Evolutionary conservation across 2,113 vertebrate genomes (phyloP), one percentile per base, ranked within the genome.

Genomic region (Fregata magnificens): DNA sequence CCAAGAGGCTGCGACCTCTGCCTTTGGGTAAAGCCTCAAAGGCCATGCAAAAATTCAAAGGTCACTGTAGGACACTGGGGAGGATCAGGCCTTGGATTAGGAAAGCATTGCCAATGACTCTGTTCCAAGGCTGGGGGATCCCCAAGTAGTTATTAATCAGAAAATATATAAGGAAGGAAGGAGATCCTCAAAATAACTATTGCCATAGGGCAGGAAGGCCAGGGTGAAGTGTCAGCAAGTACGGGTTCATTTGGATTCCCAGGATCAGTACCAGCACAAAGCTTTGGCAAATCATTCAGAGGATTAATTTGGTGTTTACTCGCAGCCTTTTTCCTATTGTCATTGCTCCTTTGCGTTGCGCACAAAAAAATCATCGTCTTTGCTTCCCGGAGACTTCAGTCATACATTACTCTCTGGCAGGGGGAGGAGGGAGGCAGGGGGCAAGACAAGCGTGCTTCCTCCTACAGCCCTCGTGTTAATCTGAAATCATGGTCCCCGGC

Each of bases 191-290:
- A 53, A 53, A 38, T 9, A 15, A 32, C 32, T 15, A 8, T 26
- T 73, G 36, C 31, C 13, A 0, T 0, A 5, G 55, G 36, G 5
- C 28, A 24, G 62, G 49, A 77, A 40, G 5, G 40, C 13, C 24
- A 14, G 25, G 38, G 42, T 24, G 65, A 86, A 16, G 5, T 0
- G 8, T 11, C 77, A 50, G 58, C 19, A 22, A 7, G 19, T 0
- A 0, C 0, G 0, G 56, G 31, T 17, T 45, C 2, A 2, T 61
- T n/a, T 69, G 67, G 55, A 29, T 53, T 38, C 55, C 58, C 31
- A 16, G 40, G 26, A 38, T 12, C 70, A 61, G 87, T 6, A 25
- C 15, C 44, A 21, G 70, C 7, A 63, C 65, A 36, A 44, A 81
- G 86, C 86, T 65, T 13, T 22, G 28, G 52, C 44, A 79, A 32